A percentile compares a stretch with the other conserved stretches of the same genome.
phyloP scores from a whole-genome alignment of 2,113 vertebrate genomes.

The Castor canadensis region DNA sequence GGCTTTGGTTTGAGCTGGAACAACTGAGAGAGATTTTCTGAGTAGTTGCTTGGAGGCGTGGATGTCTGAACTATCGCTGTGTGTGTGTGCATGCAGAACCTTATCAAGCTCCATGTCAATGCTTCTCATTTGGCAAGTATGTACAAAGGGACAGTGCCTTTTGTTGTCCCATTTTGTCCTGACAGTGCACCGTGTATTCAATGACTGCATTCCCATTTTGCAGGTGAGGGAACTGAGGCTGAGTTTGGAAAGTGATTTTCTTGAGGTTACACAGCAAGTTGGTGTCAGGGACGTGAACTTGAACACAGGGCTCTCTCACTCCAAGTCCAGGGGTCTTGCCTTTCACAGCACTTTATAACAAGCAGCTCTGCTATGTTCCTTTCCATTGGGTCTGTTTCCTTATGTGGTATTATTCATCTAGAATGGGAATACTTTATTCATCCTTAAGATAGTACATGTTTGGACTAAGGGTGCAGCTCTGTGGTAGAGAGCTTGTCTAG shows the following conservation, averaged over 20 bases:
- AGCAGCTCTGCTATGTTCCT: rapidly evolving
- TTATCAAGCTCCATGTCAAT: not conserved
- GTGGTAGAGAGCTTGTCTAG: not conserved
- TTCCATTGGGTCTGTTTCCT: not conserved
- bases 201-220: not conserved
- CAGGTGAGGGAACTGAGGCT: not conserved
- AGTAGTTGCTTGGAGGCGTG: not conserved
- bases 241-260: not conserved
- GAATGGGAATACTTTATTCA: not conserved
- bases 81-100: not conserved
- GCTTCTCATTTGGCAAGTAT: not conserved
- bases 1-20: constrained; percentile 60
- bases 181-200: not conserved
- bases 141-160: not conserved
- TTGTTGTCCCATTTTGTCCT: not conserved
- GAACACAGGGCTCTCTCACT: not conserved
- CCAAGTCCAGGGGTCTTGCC: not conserved
- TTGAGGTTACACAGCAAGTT: not conserved
- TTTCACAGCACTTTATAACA: not conserved
- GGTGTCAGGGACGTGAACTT: not conserved
- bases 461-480: not conserved
- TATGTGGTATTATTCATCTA: not conserved
- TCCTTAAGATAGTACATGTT: not conserved
- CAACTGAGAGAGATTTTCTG: constrained; percentile 49
- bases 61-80: not conserved